Evolutionary conservation across 2,888 invertebrate genomes (phyloP), one percentile per base, ranked within the genome.

Genomic region (Galerucella nymphaeae): DNA sequence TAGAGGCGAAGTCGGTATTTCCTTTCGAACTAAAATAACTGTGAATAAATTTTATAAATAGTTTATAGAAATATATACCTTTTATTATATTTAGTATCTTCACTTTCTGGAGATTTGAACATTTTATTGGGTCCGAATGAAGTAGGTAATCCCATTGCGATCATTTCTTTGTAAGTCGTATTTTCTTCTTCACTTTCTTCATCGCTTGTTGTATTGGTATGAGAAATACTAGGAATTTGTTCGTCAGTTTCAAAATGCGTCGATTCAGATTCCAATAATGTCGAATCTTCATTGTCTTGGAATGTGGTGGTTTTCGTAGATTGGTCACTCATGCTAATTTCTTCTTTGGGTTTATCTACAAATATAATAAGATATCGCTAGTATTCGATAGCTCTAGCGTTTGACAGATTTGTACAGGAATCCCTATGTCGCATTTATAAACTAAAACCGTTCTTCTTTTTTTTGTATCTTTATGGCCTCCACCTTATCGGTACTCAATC

Each of bases 141-240:
- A 3, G 79, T 75, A 5, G 86, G 86, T 53, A 86, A 77, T 1
- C 86, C 86, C 80, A 85, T 78, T 2, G 82, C 77, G 13, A 75
- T 73, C 83, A 85, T 83, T 70, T 80, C 73, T n/a, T 63, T 66
- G 11, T 67, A 71, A 48, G 76, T 74, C 2, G 75, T 70, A 20
- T 70, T 65, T 58, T 74, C 73, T 8, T 64, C 72, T 4, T 78
- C 82, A 55, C 86, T 86, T 4, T 80, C 85, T 57, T 85, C 85
- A 41, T 86, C 87, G 14, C 57, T 63, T 8, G 57, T 57, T 5
- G 57, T 38, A 53, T 70, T 63, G n/a, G 20, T 50, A 48, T 82
- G 77, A 5, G 83, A 80, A 48, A 72, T 42, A 57, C 71, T 75
- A 38, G 66, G 61, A 23, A 74, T 71, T 75, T 78, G 72, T 57